Percentiles rank a stretch among this genome's conserved stretches.
Conservation (phyloP, 2,888 invertebrate genomes). For the Mechanitis messenoides region DNA sequence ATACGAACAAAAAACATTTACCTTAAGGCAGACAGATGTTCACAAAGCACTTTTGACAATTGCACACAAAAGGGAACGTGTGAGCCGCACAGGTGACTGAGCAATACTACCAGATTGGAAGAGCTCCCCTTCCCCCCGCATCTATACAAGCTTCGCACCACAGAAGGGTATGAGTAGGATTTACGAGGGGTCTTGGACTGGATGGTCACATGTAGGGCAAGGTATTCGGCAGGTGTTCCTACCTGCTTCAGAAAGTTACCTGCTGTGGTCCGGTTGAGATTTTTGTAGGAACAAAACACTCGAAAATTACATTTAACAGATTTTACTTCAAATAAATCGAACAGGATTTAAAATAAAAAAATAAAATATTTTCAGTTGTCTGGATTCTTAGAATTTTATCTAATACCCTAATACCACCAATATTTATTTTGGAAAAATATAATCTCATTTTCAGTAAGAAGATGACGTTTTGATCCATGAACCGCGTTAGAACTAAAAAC, state of each 20-base stretch:
- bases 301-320: too few relatives aligned
- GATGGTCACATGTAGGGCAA: conserved; percentile 32
- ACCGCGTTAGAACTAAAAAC: conserved; percentile 24
- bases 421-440: not conserved
- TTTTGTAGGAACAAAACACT: not conserved
- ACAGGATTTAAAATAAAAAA: too few relatives aligned
- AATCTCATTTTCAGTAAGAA: conserved; percentile 8
- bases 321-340: too few relatives aligned
- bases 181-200: conserved; percentile 40
- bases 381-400: not conserved
- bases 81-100: conserved; percentile 64
- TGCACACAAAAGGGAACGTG: conserved; percentile 44
- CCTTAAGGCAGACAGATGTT: conserved; percentile 17
- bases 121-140: conserved; percentile 44
- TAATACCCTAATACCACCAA: not conserved
- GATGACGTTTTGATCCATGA: not conserved
- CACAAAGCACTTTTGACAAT: conserved; percentile 17
- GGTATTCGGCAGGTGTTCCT: conserved; percentile 59
- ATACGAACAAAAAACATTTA: conserved; percentile 18
- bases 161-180: conserved; percentile 48
- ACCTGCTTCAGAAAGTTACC: conserved; percentile 65
- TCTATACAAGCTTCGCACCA: conserved; percentile 32
- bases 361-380: not conserved
- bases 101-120: conserved; percentile 47
- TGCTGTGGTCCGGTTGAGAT: conserved; percentile 34